phyloP scores from a whole-genome alignment of 2,888 invertebrate species.

The Clostera curtula region DNA sequence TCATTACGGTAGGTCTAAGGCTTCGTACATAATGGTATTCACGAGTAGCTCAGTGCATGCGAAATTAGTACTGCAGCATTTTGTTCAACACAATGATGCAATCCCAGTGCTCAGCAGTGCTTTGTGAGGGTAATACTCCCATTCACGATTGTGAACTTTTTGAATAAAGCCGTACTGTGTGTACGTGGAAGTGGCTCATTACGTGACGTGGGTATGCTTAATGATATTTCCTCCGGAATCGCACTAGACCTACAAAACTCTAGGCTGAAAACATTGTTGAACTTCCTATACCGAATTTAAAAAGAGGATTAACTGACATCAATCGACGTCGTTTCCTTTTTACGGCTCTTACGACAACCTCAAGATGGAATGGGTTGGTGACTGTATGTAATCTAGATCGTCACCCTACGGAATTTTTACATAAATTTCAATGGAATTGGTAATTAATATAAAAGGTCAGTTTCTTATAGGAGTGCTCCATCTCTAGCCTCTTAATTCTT shows the following conservation, averaged over 20 bases:
- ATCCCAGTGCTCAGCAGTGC: constrained; percentile 46
- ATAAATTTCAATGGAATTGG: no score
- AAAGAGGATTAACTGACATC: no score
- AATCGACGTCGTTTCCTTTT: no score
- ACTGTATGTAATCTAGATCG: constrained; percentile 7
- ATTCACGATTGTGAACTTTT: constrained; percentile 54
- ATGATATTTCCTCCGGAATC: constrained; percentile 17
- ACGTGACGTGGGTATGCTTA: constrained; percentile 20
- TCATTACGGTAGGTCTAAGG: constrained; percentile 32
- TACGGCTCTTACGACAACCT: no score
- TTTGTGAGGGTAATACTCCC: constrained; percentile 51
- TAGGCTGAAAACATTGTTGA: background rate
- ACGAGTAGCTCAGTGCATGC: constrained; percentile 46
- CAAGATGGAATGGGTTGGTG: no score
- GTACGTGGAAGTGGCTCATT: constrained; percentile 46
- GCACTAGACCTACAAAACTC: background rate
- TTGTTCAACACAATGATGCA: constrained; percentile 65
- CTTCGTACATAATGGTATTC: constrained; percentile 55
- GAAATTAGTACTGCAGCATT: constrained; percentile 62
- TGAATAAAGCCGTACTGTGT: constrained; percentile 53
- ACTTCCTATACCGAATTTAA: no score
- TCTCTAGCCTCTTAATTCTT: no score
- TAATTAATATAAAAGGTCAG: no score
- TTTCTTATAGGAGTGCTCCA: constrained; percentile 2
- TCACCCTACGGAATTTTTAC: constrained; percentile 7